Conservation (phyloP, 2,113 vertebrate genomes). For the Trichechus manatus region DNA sequence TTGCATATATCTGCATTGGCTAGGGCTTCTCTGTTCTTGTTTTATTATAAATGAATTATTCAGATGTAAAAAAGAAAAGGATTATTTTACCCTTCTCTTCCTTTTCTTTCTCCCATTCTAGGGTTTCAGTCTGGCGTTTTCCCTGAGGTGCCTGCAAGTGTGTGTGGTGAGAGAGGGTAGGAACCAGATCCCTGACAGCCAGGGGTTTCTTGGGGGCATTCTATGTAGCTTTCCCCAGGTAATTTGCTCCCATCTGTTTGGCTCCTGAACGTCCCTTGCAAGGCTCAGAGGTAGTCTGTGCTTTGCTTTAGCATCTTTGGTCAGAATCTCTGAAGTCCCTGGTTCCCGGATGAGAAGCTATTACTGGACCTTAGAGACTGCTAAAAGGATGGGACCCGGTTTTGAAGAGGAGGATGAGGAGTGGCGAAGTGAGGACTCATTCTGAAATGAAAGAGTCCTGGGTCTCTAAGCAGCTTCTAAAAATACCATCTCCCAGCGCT, state of each 20-base stretch:
- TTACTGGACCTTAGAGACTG: background rate
- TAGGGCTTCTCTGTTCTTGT: background rate
- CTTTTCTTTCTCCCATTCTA: background rate
- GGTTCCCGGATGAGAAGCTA: background rate
- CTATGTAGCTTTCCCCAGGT: background rate
- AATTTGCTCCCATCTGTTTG: background rate
- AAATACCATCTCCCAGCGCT: constrained; percentile 80
- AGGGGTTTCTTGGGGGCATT: background rate
- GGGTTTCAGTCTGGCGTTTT: background rate
- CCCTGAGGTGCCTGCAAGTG: background rate
- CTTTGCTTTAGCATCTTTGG: constrained; percentile 31
- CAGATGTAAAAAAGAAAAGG: constrained; percentile 56
- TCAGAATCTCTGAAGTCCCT: constrained; percentile 31
- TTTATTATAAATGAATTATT: constrained; percentile 62
- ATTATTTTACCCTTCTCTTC: background rate
- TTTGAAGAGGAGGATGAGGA: constrained; percentile 37
- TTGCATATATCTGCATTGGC: constrained; percentile 53
- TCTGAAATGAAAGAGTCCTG: constrained; percentile 81
- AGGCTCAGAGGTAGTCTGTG: background rate
- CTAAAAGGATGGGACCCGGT: background rate
- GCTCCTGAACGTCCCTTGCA: background rate
- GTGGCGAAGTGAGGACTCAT: constrained; percentile 57
- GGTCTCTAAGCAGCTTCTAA: constrained; percentile 83
- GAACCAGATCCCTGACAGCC: background rate
- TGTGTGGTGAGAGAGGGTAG: background rate